Evolutionary conservation across 2,888 invertebrate genomes (phyloP), one percentile per base, ranked within the genome.

Genomic region (Nymphalis c-album): DNA sequence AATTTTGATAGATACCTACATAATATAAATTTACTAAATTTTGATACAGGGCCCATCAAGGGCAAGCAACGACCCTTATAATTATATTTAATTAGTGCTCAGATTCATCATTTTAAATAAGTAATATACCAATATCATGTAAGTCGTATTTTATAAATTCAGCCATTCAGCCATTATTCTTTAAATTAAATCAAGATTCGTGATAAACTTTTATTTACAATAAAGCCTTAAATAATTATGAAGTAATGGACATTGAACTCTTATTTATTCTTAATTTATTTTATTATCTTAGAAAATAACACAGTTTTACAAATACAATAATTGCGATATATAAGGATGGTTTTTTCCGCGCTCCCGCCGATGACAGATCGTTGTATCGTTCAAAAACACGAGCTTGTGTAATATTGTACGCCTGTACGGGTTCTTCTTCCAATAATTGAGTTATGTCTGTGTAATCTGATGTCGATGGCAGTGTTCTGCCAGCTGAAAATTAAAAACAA

Each of bases 391-490:
- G 86, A 3, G 86, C 88, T 65, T 85, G 82, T 0, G 91, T 82
- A 26, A 88, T 85, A 62, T 91, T 91, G 71, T 84, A 77, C 0
- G 84, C 79, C 64, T 74, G 72, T 63, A 84, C 84, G 0, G 78
- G 73, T 55, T 86, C 85, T 13, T 90, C 89, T 73, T 89, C 89
- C 51, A 91, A 70, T n/a, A 86, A 77, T 6, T 90, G 90, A 0
- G 88, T 84, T 35, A 88, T 82, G 17, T 91, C 90, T 0, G 85
- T 82, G 68, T 90, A 90, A 60, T 87, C 90, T 0, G 79, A 75
- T 1, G 87, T 88, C 0, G 85, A 78, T 0, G 87, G 88, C 10
- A 73, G 74, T 0, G 81, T 80, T 63, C 81, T 77, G 7, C 88
- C 89, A n/a, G 76, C 89, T 90, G 78, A 2, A 75, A 76, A 62